Percentiles rank a stretch among this genome's conserved stretches.
Evolutionary conservation across 2,888 invertebrate genomes (phyloP).

Genomic region (Drosophila testacea): DNA sequence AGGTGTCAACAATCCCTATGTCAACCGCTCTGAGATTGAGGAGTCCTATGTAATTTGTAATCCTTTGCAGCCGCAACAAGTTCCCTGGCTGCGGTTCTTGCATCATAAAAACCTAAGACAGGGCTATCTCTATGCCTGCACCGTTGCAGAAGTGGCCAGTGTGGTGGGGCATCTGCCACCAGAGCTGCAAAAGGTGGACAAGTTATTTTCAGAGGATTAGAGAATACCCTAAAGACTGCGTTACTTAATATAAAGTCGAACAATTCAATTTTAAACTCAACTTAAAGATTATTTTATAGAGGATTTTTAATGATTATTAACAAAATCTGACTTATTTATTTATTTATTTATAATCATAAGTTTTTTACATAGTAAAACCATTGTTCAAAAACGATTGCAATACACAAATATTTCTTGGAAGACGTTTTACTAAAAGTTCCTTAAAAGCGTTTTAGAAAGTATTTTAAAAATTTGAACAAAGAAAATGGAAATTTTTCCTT

Average conservation of each 20-base stretch:
- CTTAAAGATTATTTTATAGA: too few relatives aligned
- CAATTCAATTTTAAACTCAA: neutral
- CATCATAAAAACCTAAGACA: slow-evolving; percentile 61
- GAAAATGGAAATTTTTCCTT: slow-evolving; percentile 8
- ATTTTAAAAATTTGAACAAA: neutral
- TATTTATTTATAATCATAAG: slow-evolving; percentile 5
- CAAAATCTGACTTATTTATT: neutral
- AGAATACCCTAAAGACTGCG: neutral
- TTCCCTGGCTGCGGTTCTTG: slow-evolving; percentile 72
- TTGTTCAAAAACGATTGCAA: neutral
- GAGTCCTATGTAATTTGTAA: slow-evolving; percentile 74
- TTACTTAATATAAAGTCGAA: too few relatives aligned
- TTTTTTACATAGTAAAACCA: neutral
- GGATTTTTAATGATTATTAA: too few relatives aligned
- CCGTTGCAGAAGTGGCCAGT: slow-evolving; percentile 68
- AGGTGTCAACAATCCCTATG: slow-evolving; percentile 85
- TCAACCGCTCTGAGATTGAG: slow-evolving; percentile 69
- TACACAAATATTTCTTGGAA: neutral
- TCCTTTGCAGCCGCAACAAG: slow-evolving; percentile 61
- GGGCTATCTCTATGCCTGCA: slow-evolving; percentile 81
- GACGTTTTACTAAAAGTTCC: neutral
- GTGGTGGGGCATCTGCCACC: slow-evolving; percentile 69
- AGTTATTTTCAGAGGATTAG: slow-evolving; percentile 43
- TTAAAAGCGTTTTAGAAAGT: neutral
- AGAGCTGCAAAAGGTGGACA: slow-evolving; percentile 55